These are phyloP conservation scores for Callipepla squamata DNA, from an alignment of 2,113 vertebrate genomes.

Conservation along the genomic window DNA sequence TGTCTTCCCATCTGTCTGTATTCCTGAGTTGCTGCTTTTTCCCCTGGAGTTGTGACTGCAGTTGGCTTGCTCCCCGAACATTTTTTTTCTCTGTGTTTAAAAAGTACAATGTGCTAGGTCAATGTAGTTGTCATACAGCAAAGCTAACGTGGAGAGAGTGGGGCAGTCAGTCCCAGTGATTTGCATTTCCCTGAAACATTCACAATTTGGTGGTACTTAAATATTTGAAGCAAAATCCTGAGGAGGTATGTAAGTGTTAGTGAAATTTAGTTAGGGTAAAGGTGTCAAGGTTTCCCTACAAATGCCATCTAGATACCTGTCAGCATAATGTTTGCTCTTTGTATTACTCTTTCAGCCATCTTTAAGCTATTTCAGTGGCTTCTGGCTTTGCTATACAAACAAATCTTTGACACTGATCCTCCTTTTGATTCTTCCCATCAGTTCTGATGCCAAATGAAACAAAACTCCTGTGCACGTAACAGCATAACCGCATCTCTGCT, in stretches of 20 bases:
- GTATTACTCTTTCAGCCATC: conserved; percentile 22
- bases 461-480: conserved; percentile 16
- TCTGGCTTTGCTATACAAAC: conserved; percentile 53
- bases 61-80: not conserved
- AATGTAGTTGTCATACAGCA: not conserved
- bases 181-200: not conserved
- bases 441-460: conserved; percentile 48
- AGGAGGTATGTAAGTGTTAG: not conserved
- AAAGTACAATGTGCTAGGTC: not conserved
- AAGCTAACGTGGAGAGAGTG: accelerated
- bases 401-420: not conserved
- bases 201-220: not conserved
- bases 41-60: not conserved
- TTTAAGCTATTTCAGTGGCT: conserved; percentile 50
- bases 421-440: conserved; percentile 7
- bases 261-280: not conserved
- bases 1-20: not conserved
- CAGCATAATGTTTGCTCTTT: not conserved
- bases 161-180: not conserved
- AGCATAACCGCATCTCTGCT: not conserved
- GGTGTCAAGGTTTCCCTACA: not conserved
- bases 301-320: not conserved
- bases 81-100: not conserved
- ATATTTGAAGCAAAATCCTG: not conserved
- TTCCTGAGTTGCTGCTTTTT: not conserved